Evolutionary conservation across 2,888 invertebrate genomes (phyloP), one percentile per base, ranked within the genome.

Genomic region (Dynastes tityus): DNA sequence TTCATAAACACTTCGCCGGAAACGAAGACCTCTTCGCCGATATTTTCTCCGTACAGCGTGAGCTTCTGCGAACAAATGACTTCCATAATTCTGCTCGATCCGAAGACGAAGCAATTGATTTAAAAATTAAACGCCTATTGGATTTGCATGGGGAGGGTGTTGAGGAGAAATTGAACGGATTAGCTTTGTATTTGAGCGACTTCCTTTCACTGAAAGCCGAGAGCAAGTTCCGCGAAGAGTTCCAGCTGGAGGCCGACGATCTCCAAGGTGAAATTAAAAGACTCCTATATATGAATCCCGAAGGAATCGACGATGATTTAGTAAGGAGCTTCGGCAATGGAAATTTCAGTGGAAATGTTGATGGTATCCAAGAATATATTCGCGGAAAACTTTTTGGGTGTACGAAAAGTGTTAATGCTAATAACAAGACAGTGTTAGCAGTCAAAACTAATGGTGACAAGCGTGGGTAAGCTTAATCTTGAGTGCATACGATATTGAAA

Each of bases 131-230:
- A 27, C 29, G n/a, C 5, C 4, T 29, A 9, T 63, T 63, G 6
- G 13, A 29, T 13, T 5, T 32, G 2, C 9, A 45, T 8, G 45
- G 45, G 1, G 45, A 16, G 2, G 22, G 45, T 45, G n/a, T 29
- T 6, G 49, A 27, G 9, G 37, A 32, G 13, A 68, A 58, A 58
- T 64, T 78, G 16, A 45, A 74, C 58, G 11, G 74, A 27, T 49
- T 78, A 74, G 49, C 78, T 29, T 53, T 78, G 45, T 74, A 65
- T 55, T 29, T 78, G 22, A 65, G 64, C 37, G 78, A 78, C 40
- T 78, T 74, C 45, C 37, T 78, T 13, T 53, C 53, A n/a, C 16
- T 53, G 16, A 53, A 16, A 53, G 53, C 22, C 8, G 61, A 61
- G 5, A 6, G 8, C 29, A 27, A 27, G 8, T 61, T 61, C 27